Base-by-base conservation (phyloP, 2,113 vertebrate genomes). In the Tor tambroides region DNA sequence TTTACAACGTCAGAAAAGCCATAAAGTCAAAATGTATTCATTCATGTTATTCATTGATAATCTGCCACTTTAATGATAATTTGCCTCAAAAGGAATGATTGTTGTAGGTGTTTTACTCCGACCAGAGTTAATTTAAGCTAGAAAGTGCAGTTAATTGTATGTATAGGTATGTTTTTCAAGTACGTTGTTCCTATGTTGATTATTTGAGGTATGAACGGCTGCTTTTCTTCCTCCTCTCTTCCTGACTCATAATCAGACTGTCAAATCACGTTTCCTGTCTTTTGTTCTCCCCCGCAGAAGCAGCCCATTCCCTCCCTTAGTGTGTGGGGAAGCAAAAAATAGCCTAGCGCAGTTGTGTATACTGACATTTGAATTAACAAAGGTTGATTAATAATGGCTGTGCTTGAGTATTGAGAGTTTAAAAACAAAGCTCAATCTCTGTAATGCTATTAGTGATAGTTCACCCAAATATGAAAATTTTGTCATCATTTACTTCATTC, bases 271-370 rank as follows among this genome's bases (percentile, higher is more conserved):
- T 51, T 74, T 86, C 78, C 54, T 74, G 63, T 71, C 49, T 41
- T 81, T 61, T 81, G 51, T 19, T 74, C 30, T 65, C 80, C 72
- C 74, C 67, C 75, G 15, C 82, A 80, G 32, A 28, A 19, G 15
- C n/a, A 19, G 26, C 32, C 35, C 83, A 87, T 41, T 85, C 54
- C 85, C 51, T 49, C 54, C 83, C 84, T 80, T 80, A 56, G 46
- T 87, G 85, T 86, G 65, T 81, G 63, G 51, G 1, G 7, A 43
- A 90, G n/a, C 87, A 89, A 91, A 93, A n/a, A 91, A 69, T 91
- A 92, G 90, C 84, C 28, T 23, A 19, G 78, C 19, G 32, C 88
- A 85, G 87, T 63, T 86, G 23, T 79, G 54, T 86, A 21, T 67
- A 85, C 76, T 78, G 72, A 80, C 84, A 91, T 84, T 86, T 86